Percentiles rank a stretch among this genome's conserved stretches.
phyloP scores from a whole-genome alignment of 2,888 invertebrate species.

The Sericinus montela region DNA sequence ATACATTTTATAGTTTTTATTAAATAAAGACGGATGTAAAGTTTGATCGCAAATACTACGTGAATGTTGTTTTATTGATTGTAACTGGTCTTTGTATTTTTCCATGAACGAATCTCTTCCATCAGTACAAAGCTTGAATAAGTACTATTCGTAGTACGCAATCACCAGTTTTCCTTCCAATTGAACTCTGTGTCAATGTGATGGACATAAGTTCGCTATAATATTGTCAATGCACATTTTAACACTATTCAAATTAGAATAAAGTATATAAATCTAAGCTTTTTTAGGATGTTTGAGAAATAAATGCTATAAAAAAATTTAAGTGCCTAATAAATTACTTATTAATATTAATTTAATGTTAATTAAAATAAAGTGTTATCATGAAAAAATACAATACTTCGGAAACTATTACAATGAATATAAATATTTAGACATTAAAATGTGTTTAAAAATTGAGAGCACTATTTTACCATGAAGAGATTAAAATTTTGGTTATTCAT shows the following conservation, averaged over 20 bases:
- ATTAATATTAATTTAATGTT: too few species aligned
- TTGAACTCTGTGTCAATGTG: conserved; percentile 30
- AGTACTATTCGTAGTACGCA: conserved; percentile 1
- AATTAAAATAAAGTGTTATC: too few species aligned
- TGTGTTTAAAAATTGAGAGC: too few species aligned
- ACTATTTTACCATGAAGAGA: too few species aligned
- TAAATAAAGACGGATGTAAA: neutral
- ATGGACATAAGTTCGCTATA: conserved; percentile 18
- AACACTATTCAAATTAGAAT: neutral
- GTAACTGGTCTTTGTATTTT: conserved; percentile 18
- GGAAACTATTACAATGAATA: too few species aligned
- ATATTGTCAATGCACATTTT: neutral
- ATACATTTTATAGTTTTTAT: neutral
- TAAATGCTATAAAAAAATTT: too few species aligned
- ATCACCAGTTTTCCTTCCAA: conserved; percentile 17
- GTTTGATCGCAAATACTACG: neutral
- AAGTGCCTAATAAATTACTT: too few species aligned
- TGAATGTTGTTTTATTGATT: conserved; percentile 5
- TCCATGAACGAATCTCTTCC: conserved; percentile 17
- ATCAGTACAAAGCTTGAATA: conserved; percentile 1
- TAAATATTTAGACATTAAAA: too few species aligned
- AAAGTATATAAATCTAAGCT: too few species aligned
- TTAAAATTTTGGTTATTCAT: too few species aligned
- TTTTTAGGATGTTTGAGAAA: too few species aligned
- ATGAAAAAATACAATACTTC: too few species aligned